Percentiles rank a stretch among this genome's conserved stretches.
These are phyloP conservation scores for Terebella lapidaria DNA, from an alignment of 2,888 invertebrate species.

Conservation along the genomic window DNA sequence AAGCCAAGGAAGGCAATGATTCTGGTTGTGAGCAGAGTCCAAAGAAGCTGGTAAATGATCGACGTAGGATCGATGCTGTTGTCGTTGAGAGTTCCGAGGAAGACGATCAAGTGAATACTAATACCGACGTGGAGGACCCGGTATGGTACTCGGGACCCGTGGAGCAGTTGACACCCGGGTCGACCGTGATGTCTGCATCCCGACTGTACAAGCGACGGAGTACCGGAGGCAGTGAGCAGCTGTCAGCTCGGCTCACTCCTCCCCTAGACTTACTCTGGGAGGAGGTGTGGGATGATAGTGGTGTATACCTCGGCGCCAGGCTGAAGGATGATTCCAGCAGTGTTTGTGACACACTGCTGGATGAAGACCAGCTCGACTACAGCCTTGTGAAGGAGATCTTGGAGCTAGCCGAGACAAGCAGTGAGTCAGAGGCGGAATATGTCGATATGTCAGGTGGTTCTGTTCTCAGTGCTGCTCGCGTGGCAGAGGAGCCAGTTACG, in stretches of 20 bases:
- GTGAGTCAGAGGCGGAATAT: not conserved
- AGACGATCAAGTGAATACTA: too few relatives aligned
- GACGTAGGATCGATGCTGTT: too few relatives aligned
- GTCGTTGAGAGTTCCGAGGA: not conserved
- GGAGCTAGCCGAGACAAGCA: too few relatives aligned
- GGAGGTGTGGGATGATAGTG: not conserved
- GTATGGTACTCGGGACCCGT: slow-evolving; percentile 40
- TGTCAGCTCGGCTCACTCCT: not conserved
- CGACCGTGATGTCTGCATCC: slow-evolving; percentile 19
- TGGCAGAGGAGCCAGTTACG: not conserved
- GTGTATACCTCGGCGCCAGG: not conserved
- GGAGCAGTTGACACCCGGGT: slow-evolving; percentile 27
- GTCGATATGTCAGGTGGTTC: not conserved
- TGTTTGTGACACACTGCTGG: not conserved
- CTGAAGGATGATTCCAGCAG: too few relatives aligned
- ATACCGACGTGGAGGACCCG: slow-evolving; percentile 37
- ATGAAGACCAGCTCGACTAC: not conserved
- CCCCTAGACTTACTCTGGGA: not conserved
- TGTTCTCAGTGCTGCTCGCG: not conserved
- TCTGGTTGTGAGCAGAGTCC: too few relatives aligned
- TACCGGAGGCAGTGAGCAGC: not conserved
- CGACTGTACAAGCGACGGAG: slow-evolving; percentile 8
- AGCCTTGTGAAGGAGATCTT: too few relatives aligned
- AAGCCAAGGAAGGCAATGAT: too few relatives aligned
- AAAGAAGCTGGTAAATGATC: too few relatives aligned